Conservation (phyloP, 1,140 invertebrate species). For the Leptinotarsa texana region DNA sequence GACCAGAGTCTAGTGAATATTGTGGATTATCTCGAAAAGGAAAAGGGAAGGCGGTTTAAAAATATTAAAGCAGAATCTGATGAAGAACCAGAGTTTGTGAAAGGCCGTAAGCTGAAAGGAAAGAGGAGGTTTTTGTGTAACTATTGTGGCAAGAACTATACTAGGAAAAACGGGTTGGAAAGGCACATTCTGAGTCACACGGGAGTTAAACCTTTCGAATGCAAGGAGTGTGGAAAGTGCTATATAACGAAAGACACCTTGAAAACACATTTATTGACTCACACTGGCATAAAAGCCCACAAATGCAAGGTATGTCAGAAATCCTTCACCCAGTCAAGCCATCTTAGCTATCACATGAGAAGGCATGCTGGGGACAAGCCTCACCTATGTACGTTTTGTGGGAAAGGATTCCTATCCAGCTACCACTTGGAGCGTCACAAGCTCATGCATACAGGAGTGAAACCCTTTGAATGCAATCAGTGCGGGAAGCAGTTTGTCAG, state of each 20-base stretch:
- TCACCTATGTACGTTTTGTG: slow-evolving; percentile 37
- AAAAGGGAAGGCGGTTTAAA: slow-evolving; percentile 11
- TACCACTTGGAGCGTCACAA: slow-evolving; percentile 26
- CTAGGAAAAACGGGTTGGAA: slow-evolving; percentile 27
- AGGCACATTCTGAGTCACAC: slow-evolving; percentile 52
- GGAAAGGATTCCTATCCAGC: slow-evolving; percentile 46
- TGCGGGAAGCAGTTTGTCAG: slow-evolving; percentile 63
- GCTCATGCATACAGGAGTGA: slow-evolving; percentile 26
- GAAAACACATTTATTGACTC: slow-evolving; percentile 34
- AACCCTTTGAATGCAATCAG: slow-evolving; percentile 55
- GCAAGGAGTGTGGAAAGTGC: slow-evolving; percentile 46
- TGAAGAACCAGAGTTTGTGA: slow-evolving; percentile 22
- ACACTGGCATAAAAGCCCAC: slow-evolving; percentile 34
- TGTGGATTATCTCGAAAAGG: slow-evolving; percentile 19
- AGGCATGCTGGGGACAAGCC: slow-evolving; percentile 41
- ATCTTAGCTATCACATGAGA: slow-evolving; percentile 40
- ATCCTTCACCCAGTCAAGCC: slow-evolving; percentile 37
- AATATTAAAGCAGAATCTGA: slow-evolving; percentile 24
- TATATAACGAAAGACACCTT: slow-evolving; percentile 30
- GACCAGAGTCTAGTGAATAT: slow-evolving; percentile 1
- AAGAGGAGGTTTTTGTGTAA: slow-evolving; percentile 27
- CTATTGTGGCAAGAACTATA: slow-evolving; percentile 32
- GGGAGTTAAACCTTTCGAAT: slow-evolving; percentile 64
- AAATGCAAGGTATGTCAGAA: slow-evolving; percentile 43
- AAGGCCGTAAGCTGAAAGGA: slow-evolving; percentile 18